Percentiles rank a stretch among this genome's conserved stretches.
phyloP scores from a whole-genome alignment of 2,797 vertebrate genomes.

The Artibeus jamaicensis region DNA sequence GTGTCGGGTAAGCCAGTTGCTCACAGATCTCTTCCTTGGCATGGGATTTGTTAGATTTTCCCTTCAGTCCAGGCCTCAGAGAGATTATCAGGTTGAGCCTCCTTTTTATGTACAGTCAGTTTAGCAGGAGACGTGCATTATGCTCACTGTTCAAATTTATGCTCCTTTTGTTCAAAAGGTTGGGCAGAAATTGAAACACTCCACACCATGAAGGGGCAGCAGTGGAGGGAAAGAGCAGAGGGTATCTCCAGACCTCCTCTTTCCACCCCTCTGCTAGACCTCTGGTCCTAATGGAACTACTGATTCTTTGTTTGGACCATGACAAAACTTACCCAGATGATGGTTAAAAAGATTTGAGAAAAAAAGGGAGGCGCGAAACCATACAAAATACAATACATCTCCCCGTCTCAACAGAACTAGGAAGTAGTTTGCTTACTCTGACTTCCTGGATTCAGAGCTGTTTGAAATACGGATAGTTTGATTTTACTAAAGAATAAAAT shows the following conservation, averaged over 20 bases:
- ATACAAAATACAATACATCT: neutral
- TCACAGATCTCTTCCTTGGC: conserved; percentile 5
- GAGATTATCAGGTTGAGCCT: neutral
- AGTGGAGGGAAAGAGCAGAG: neutral
- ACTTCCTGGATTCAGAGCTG: neutral
- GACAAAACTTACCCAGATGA: neutral
- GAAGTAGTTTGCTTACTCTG: neutral
- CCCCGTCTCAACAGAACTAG: neutral
- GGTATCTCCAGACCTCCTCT: neutral
- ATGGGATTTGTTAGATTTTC: neutral
- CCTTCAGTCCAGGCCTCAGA: neutral
- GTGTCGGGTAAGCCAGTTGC: neutral
- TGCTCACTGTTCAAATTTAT: neutral
- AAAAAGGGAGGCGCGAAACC: neutral
- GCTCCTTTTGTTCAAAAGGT: neutral
- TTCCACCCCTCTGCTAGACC: neutral
- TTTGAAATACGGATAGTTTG: neutral
- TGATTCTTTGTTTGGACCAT: neutral
- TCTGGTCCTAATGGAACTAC: neutral
- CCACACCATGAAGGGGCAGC: neutral
- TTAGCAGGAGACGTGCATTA: conserved; percentile 1
- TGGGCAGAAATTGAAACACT: neutral
- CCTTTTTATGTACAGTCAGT: neutral
- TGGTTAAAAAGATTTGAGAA: neutral
- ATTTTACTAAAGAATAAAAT: conserved; percentile 34